Evolutionary conservation across 2,113 vertebrate species (phyloP), one percentile per base, ranked within the genome.

Genomic region (Equus quagga): DNA sequence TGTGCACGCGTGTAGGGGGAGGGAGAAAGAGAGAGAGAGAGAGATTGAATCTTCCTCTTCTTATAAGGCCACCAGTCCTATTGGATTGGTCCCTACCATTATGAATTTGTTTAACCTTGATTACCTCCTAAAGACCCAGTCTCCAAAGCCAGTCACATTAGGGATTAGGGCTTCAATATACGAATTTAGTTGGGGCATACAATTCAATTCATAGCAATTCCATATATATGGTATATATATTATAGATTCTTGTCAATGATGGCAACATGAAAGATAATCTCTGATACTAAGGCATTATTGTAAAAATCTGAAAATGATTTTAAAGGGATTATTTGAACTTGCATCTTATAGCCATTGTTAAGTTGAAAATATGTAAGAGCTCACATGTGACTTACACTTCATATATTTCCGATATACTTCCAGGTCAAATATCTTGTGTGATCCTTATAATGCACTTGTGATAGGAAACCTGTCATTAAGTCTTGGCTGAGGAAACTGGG

Each of bases 391-490:
- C 26, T 67, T 92, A 14, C 3, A 33, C 23, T 94, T 91, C 60
- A 15, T 19, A 60, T 75, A 58, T 62, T 84, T 86, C 90, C 24
- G 41, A 28, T 86, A 70, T 36, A 60, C 12, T 89, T 96, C 54
- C 62, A 49, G 76, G 87, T 96, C 79, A 97, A 64, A 93, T 91
- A 85, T 69, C 93, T 64, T 72, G 72, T 85, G 69, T 87, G 51
- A 87, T 94, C 26, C 69, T 95, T 92, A 41, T 36, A 87, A 94
- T 36, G 33, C 58, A 18, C 14, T 89, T 76, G 24, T 69, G 46
- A 89, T 33, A 69, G 78, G 89, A 96, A 95, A 70, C 94, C 49
- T 89, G 41, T 69, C 76, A 94, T 94, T 95, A 95, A n/a, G 49
- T 14, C 11, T 72, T 58, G 78, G 93, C 72, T 73, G 17, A 44